Base-by-base conservation (phyloP, 2,797 vertebrate genomes). In the Hemibagrus guttatus region DNA sequence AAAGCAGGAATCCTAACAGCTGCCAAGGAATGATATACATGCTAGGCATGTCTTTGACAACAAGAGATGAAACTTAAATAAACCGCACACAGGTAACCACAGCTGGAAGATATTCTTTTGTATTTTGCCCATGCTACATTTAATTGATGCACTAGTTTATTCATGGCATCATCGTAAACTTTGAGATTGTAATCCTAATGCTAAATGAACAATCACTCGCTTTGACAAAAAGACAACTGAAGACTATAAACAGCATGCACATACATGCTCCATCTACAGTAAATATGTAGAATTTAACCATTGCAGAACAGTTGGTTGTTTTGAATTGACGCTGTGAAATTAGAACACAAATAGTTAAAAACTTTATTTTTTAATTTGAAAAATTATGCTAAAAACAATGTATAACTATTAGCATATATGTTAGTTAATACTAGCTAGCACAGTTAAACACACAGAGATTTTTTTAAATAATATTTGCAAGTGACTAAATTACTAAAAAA, bases 221-320 rank as follows among this genome's bases (percentile, higher is more conserved):
- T 84, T 59, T 87, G 86, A 59, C 84, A 91, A n/a, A 78, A 63
- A 74, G 58, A 85, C 87, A 86, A 87, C 52, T 79, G 39, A 1
- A 26, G 68, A 31, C 61, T 46, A 69, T 31, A 49, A 84, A 66
- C 39, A 54, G 88, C 89, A 88, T 88, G 92, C 52, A 81, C 26
- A 11, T 79, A 92, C 91, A 92, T 39, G 90, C 81, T 86, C 63
- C 14, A 63, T 31, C 26, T 83, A 63, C 80, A n/a, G 66, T 78
- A 16, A 81, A 86, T 84, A 81, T 56, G 39, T 80, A 84, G 52
- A 66, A 35, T 31, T 63, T 19, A 39, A 56, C 23, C 84, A 74
- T 68, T 35, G 61, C 2, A 85, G 39, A 14, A 12, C 21, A 61
- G 16, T n/a, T 3, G 42, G 19, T n/a, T 23, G 35, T 39, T 68